Base-by-base conservation (phyloP, 2,113 vertebrate species). In the Ictidomys tridecemlineatus region DNA sequence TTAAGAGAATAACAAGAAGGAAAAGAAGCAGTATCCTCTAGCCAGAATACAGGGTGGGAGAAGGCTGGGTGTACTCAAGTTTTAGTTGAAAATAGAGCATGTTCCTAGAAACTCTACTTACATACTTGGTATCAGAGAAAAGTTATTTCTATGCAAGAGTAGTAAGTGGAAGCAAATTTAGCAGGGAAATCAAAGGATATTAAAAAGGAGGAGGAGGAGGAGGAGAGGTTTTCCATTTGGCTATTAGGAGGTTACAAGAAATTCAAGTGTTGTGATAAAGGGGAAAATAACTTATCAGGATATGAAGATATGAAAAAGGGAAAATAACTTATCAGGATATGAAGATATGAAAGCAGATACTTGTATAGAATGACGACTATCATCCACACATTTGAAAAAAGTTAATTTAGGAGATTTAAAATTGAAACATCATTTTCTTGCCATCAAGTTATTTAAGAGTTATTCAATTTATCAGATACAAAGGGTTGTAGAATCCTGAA, bases 61-160 rank as follows among this genome's bases (percentile, higher is more conserved):
- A 85, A 5, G 37, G 6, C 1, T 6, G 28, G 8, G 34, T n/a
- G 22, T 8, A 0, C 56, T 61, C 20, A 48, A 56, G 17, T 14
- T 12, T 18, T 12, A 0, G 4, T 30, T 34, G 26, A 5, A 48
- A 32, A 48, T 37, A 45, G 26, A 85, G 1, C 56, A 30, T 0
- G 34, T 0, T 3, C 16, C 9, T 1, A 30, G 3, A 42, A 10
- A n/a, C 8, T 5, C 2, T 28, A 7, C 2, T 70, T 42, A 32
- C 24, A 5, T 37, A 20, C 2, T n/a, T 67, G 37, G 24, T 9
- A 4, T 39, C 10, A 70, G 17, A 78, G 28, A 14, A 61, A 87
- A 87, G 26, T 4, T 32, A 2, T 69, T 94, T 61, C 30, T 30
- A 5, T 18, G 1, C 18, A 30, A 8, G 4, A 10, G 16, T 78